A percentile compares a stretch with the other conserved stretches of the same genome.
Evolutionary conservation across 2,888 invertebrate genomes (phyloP).

Genomic region (Dendrolimus pini): DNA sequence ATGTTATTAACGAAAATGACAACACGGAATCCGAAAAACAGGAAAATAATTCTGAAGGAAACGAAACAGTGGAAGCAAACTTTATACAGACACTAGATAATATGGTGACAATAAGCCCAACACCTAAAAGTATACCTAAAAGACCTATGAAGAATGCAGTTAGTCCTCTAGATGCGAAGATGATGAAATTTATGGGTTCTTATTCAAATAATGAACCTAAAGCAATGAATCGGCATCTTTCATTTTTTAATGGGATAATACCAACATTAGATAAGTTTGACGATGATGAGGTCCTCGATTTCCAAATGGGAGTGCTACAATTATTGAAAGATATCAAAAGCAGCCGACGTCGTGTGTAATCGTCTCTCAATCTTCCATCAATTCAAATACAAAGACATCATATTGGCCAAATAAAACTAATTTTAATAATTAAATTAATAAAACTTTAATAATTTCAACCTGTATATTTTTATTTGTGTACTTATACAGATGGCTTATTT

Average conservation of each 20-base stretch:
- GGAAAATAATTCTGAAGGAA: not conserved
- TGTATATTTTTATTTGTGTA: too few relatives aligned
- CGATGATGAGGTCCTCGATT: constrained; percentile 24
- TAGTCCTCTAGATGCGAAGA: not conserved
- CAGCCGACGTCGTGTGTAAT: constrained; percentile 4
- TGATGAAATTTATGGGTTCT: not conserved
- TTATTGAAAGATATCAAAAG: constrained; percentile 16
- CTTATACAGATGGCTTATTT: too few relatives aligned
- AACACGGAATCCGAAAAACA: not conserved
- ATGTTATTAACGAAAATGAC: not conserved
- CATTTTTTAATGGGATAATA: constrained; percentile 19
- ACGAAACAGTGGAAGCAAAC: not conserved
- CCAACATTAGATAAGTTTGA: constrained; percentile 18
- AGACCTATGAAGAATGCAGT: not conserved
- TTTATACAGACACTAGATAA: not conserved
- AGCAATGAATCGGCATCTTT: constrained; percentile 14
- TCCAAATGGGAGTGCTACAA: constrained; percentile 20
- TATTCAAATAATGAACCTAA: constrained; percentile 7
- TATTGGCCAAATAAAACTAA: too few relatives aligned
- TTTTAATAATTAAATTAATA: too few relatives aligned
- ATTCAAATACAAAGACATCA: too few relatives aligned
- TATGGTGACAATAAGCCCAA: not conserved
- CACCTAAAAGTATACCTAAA: not conserved
- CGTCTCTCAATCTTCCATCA: too few relatives aligned
- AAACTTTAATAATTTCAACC: too few relatives aligned